Percentiles rank a stretch among this genome's conserved stretches.
Conservation (phyloP, 2,797 vertebrate genomes). For the Threskiornis aethiopicus region DNA sequence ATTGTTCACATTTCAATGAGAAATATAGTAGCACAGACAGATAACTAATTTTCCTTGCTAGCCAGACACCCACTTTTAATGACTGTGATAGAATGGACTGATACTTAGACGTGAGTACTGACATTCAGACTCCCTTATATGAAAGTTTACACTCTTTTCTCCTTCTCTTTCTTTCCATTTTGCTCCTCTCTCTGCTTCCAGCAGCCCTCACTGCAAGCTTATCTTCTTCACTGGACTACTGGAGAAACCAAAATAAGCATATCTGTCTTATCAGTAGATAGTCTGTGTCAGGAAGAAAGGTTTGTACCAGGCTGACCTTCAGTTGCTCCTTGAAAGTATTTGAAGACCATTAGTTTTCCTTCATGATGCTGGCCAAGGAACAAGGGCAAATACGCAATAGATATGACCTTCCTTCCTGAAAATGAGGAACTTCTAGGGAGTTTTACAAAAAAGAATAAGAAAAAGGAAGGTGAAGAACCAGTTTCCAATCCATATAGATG, state of each 20-base stretch:
- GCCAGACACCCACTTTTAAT: neutral
- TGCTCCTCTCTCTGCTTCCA: neutral
- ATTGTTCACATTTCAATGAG: neutral
- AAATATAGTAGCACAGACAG: neutral
- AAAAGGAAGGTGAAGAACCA: neutral
- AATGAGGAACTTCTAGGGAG: neutral
- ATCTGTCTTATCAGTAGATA: neutral
- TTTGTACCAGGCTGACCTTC: neutral
- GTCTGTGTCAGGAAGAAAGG: neutral
- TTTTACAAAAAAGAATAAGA: neutral
- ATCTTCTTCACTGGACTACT: neutral
- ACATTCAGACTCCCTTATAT: neutral
- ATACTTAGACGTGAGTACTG: neutral
- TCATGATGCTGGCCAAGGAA: neutral
- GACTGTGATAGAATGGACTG: neutral
- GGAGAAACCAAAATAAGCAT: neutral
- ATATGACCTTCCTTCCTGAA: neutral
- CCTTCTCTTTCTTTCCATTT: neutral
- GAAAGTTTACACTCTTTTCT: neutral
- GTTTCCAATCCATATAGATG: neutral
- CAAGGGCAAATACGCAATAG: neutral
- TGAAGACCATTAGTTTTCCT: neutral
- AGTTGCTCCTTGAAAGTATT: neutral
- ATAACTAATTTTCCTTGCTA: neutral
- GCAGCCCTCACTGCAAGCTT: neutral